Conservation (phyloP, 2,113 vertebrate genomes). For the Xiphias gladius region DNA sequence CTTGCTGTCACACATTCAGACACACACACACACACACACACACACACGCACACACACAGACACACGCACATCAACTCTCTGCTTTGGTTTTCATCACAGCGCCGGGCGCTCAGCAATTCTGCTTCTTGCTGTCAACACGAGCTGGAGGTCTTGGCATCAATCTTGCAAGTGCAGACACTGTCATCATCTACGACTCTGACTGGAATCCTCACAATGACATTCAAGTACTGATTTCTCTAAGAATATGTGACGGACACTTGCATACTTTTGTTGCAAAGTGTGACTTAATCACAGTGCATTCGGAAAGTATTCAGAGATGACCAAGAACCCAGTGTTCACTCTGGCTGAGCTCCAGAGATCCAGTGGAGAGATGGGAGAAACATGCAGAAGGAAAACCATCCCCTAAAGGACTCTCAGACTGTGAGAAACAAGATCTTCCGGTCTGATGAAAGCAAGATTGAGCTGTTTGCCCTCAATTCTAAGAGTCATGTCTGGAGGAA, state of each 20-base stretch:
- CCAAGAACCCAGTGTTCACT: too few relatives aligned
- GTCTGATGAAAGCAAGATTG: too few relatives aligned
- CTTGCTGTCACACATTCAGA: not conserved
- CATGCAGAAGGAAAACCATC: too few relatives aligned
- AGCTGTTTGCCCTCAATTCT: too few relatives aligned
- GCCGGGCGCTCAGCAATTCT: conserved; percentile 98
- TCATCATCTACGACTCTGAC: conserved; percentile 98
- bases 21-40: conserved; percentile 4
- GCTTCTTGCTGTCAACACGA: conserved; percentile 96
- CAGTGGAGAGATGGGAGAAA: too few relatives aligned
- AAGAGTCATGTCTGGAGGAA: too few relatives aligned
- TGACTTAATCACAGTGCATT: not conserved
- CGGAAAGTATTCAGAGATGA: too few relatives aligned
- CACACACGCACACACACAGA: not conserved
- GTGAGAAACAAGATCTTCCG: too few relatives aligned
- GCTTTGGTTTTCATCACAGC: conserved; percentile 82
- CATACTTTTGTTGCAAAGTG: not conserved
- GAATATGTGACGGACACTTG: not conserved
- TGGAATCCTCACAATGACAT: conserved; percentile 99
- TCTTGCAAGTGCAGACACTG: conserved; percentile 95
- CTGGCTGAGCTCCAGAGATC: too few relatives aligned
- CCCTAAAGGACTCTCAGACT: too few relatives aligned
- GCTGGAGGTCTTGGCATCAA: conserved; percentile 98
- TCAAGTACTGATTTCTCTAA: conserved; percentile 85
- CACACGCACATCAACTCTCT: conserved; percentile 24